phyloP scores from a whole-genome alignment of 2,797 vertebrate genomes.

The Rhabdomys pumilio region DNA sequence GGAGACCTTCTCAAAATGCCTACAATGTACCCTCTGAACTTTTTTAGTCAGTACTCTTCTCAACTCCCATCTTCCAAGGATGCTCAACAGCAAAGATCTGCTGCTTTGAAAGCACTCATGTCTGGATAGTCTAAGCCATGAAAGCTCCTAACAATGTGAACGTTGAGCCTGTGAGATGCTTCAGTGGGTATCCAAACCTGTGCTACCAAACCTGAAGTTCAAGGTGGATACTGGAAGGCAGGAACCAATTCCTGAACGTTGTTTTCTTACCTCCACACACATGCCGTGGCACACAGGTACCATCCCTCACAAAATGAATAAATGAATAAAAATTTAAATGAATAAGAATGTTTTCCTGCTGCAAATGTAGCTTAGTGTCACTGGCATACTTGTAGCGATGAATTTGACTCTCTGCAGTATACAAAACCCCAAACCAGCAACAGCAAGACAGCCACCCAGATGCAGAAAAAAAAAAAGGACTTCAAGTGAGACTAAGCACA shows the following conservation, averaged over 20 bases:
- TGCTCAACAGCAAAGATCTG: not conserved
- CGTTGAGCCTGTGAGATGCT: not conserved
- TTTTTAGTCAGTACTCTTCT: rapidly evolving
- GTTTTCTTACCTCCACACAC: not conserved
- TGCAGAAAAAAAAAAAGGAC: not conserved
- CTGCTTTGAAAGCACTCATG: not conserved
- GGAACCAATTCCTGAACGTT: not conserved
- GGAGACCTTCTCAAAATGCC: not conserved
- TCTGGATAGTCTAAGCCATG: not conserved
- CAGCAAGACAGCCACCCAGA: no score
- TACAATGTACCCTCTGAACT: not conserved
- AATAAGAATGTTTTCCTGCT: not conserved
- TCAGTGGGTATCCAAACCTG: not conserved
- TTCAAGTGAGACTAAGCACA: not conserved
- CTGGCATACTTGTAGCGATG: no score
- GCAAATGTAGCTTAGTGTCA: not conserved
- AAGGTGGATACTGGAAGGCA: not conserved
- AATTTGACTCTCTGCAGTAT: not conserved
- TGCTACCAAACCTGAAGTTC: not conserved
- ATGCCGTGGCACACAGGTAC: not conserved
- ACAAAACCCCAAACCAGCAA: not conserved
- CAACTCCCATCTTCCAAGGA: not conserved
- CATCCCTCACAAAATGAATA: no score
- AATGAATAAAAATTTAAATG: not conserved
- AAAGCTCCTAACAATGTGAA: not conserved